These are phyloP conservation scores for Synergus umbraculus DNA, from an alignment of 2,888 invertebrate genomes.

Conservation along the genomic window DNA sequence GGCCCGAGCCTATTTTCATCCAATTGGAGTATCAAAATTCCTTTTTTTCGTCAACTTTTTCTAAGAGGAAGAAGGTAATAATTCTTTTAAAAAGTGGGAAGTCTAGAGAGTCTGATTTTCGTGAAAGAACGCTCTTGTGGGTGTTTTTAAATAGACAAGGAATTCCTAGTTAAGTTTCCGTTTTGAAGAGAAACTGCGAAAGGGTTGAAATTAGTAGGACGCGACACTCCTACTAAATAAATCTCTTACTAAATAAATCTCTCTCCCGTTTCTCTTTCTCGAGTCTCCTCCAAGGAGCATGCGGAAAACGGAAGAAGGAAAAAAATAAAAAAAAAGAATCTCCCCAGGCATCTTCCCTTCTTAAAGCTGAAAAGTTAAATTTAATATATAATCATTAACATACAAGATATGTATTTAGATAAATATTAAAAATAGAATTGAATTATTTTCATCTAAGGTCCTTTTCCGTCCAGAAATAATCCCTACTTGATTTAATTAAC, in stretches of 20 bases:
- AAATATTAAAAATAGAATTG: background rate
- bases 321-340: too few relatives aligned
- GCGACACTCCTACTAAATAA: conserved; percentile 32
- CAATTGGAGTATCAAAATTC: too few relatives aligned
- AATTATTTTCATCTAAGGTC: background rate
- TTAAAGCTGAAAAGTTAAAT: background rate
- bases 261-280: background rate
- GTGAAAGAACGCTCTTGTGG: conserved; percentile 25
- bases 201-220: conserved; percentile 27
- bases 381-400: background rate
- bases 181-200: conserved; percentile 20
- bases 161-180: conserved; percentile 30
- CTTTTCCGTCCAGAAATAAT: background rate
- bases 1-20: too few relatives aligned
- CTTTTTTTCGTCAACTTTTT: too few relatives aligned
- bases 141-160: conserved; percentile 24
- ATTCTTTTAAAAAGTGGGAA: background rate
- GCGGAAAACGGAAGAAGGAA: background rate
- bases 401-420: background rate
- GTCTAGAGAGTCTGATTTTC: conserved; percentile 24
- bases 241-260: conserved; percentile 1
- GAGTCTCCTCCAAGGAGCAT: conserved; percentile 1
- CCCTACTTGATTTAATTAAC: background rate
- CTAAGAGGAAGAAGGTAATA: too few relatives aligned
- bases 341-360: background rate